phyloP scores from a whole-genome alignment of 2,797 vertebrate species.

The Anniella stebbinsi region DNA sequence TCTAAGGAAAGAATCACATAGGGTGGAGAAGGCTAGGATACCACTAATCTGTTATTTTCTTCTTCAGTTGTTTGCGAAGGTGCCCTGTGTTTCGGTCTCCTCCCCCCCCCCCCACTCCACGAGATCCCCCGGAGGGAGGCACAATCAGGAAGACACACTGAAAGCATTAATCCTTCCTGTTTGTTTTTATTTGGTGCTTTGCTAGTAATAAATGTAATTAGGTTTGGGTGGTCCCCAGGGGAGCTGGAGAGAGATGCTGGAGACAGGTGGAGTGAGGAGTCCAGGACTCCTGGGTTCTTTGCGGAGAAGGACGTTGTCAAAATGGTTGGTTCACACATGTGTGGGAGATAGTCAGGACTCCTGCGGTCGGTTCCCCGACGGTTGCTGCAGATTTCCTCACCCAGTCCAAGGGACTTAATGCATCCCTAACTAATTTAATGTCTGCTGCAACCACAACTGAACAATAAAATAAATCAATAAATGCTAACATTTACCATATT shows the following conservation, averaged over 20 bases:
- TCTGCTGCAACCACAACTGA: neutral
- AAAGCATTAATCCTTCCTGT: neutral
- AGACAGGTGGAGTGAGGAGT: neutral
- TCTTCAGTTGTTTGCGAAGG: too few species aligned
- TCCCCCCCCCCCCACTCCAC: too few species aligned
- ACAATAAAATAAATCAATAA: too few species aligned
- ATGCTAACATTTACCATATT: neutral
- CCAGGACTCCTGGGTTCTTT: neutral
- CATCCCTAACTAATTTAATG: conserved; percentile 18
- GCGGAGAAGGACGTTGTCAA: neutral
- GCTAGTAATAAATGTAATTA: conserved; percentile 15
- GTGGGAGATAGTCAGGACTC: neutral
- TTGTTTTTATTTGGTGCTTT: conserved; percentile 19
- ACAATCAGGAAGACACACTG: neutral
- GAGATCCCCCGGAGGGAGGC: neutral
- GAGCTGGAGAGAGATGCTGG: neutral
- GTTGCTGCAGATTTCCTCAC: neutral
- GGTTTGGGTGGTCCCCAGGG: neutral
- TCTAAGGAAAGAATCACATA: neutral
- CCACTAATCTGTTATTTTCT: too few species aligned
- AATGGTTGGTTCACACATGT: too few species aligned
- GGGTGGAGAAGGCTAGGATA: too few species aligned
- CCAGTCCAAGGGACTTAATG: neutral
- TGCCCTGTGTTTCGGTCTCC: neutral
- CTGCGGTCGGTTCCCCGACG: neutral